phyloP scores from a whole-genome alignment of 2,113 vertebrate species.

The Scartelaos histophorus region DNA sequence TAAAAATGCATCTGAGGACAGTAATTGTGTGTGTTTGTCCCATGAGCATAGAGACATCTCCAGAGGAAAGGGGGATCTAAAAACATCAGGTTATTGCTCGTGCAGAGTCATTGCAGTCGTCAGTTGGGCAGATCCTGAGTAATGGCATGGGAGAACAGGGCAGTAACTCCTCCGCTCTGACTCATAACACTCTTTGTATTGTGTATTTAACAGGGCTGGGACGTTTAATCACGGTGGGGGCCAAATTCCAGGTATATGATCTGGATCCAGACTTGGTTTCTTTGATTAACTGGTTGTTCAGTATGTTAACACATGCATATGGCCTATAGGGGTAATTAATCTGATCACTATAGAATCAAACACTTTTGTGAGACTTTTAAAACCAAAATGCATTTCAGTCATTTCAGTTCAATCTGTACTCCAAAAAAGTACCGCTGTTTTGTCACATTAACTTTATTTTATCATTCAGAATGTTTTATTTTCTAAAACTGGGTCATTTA shows the following conservation, averaged over 20 bases:
- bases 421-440: no score
- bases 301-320: background rate
- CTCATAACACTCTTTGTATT: constrained; percentile 57
- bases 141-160: constrained; percentile 50
- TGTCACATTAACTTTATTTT: no score
- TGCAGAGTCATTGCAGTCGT: constrained; percentile 44
- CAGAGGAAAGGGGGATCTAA: constrained; percentile 27
- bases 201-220: constrained; percentile 60
- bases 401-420: no score
- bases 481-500: no score
- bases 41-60: constrained; percentile 14
- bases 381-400: no score
- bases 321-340: background rate
- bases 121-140: constrained; percentile 63
- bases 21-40: constrained; percentile 34
- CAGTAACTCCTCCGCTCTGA: constrained; percentile 58
- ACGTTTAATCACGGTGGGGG: constrained; percentile 37
- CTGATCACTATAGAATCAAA: background rate
- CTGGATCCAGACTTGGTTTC: constrained; percentile 24
- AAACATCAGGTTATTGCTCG: constrained; percentile 22
- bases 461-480: no score
- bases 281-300: constrained; percentile 12
- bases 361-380: no score
- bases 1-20: background rate
- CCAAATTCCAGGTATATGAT: constrained; percentile 36